phyloP scores from a whole-genome alignment of 2,888 invertebrate genomes.

The Drosophila prolongata region DNA sequence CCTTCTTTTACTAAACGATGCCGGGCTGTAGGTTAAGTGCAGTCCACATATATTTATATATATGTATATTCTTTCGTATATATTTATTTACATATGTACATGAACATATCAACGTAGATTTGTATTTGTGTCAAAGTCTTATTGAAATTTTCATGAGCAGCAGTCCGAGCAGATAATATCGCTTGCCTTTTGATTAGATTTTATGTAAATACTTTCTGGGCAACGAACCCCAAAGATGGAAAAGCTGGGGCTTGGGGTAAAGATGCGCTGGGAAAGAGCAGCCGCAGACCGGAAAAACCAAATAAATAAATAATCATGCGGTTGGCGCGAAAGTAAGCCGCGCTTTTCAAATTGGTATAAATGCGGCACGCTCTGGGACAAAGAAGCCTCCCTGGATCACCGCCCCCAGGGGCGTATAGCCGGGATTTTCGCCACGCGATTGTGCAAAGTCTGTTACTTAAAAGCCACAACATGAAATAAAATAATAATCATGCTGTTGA shows the following conservation, averaged over 20 bases:
- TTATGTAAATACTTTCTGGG: slow-evolving; percentile 72
- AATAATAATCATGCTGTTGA: slow-evolving; percentile 39
- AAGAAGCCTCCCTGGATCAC: slow-evolving; percentile 5
- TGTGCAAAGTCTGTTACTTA: slow-evolving; percentile 47
- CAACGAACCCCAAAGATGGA: slow-evolving; percentile 16
- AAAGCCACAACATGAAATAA: slow-evolving; percentile 37
- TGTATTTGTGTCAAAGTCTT: slow-evolving; percentile 48
- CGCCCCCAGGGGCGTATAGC: slow-evolving; percentile 6
- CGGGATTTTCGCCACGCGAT: slow-evolving; percentile 39
- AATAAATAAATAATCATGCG: slow-evolving; percentile 78
- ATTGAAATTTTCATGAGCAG: slow-evolving; percentile 71
- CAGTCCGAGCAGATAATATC: slow-evolving; percentile 67
- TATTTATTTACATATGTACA: neutral
- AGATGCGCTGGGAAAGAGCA: slow-evolving; percentile 6
- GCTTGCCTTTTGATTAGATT: slow-evolving; percentile 78
- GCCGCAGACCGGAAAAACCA: slow-evolving; percentile 55
- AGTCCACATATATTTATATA: slow-evolving; percentile 26
- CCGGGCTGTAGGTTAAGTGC: slow-evolving; percentile 51
- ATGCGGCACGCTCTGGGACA: slow-evolving; percentile 66
- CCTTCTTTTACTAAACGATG: slow-evolving; percentile 36
- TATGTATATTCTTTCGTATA: slow-evolving; percentile 14
- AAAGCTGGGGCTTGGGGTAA: neutral
- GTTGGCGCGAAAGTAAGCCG: slow-evolving; percentile 62
- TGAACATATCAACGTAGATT: slow-evolving; percentile 22
- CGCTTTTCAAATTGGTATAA: slow-evolving; percentile 72